Evolutionary conservation across 2,888 invertebrate genomes (phyloP), one percentile per base, ranked within the genome.

Genomic region (Athetis lepigone): DNA sequence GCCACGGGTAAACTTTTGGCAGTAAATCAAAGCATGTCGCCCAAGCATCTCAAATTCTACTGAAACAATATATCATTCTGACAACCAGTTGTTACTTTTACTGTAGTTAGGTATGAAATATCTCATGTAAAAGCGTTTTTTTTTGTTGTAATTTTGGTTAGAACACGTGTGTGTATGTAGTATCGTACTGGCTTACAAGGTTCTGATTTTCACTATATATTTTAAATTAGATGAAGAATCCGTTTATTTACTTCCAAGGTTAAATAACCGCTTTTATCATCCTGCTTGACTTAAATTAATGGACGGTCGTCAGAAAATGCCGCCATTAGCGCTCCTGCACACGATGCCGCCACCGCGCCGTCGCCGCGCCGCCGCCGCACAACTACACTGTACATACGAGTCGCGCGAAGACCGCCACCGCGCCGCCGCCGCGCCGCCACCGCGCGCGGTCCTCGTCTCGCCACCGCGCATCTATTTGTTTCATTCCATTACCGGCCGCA

Each of bases 11-110:
- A 59, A 60, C 49, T 64, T 81, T 83, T 89, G 86, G 88, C 87
- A 80, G 80, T 85, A 70, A 84, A 75, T 88, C 87, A 86, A 83
- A 83, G 56, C 43, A 47, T 67, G 65, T 67, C 63, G 52, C 63
- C 40, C 70, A 64, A 75, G 66, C 77, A 21, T 78, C 68, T 81
- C 78, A 52, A 60, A 57, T 64, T 79, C 29, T 42, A 43, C 64
- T 63, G 5, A 49, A 70, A 60, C 37, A 69, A 71, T 64, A 40
- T 39, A 33, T 70, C 67, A 67, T 62, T 18, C 7, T 55, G 46
- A 37, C 59, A 54, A 8, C 47, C 39, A 74, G 27, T 60, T 56
- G 47, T 45, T 60, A 42, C 40, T 45, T 75, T 59, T 19, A 51
- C 36, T 23, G 9, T 11, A 8, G 8, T 13, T 36, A 25, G 3